These are phyloP conservation scores for Nephrotoma flavescens DNA, from an alignment of 2,888 invertebrate genomes.

Conservation along the genomic window DNA sequence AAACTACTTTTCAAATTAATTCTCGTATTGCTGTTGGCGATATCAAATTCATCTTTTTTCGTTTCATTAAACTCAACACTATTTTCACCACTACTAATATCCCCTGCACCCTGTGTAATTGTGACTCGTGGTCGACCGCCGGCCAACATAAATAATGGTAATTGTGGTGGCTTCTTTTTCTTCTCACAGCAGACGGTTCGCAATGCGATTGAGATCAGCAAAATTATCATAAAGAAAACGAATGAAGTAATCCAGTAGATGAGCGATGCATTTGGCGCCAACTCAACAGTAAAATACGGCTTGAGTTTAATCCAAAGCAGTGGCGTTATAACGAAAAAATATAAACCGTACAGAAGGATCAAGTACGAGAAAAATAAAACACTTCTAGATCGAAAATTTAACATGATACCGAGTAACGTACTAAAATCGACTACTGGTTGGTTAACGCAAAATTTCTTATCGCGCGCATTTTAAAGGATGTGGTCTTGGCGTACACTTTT, in stretches of 20 bases:
- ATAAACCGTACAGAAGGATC: not conserved
- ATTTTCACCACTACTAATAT: not conserved
- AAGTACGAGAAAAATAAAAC: not conserved
- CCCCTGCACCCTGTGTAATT: not conserved
- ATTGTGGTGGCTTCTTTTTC: not conserved
- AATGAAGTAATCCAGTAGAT: not conserved
- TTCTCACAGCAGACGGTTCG: not conserved
- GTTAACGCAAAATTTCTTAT: not conserved
- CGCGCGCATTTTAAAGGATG: not conserved
- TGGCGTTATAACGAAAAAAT: not conserved
- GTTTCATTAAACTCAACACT: not conserved
- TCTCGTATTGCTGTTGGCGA: not conserved
- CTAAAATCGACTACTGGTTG: not conserved
- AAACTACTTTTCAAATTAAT: not conserved
- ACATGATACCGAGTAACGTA: not conserved
- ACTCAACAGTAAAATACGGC: not conserved
- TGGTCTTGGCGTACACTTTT: not conserved
- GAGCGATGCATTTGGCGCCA: not conserved
- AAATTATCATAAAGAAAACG: not conserved
- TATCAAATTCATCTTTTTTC: not conserved
- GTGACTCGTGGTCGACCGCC: not conserved
- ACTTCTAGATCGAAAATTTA: not conserved
- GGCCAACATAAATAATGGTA: not conserved
- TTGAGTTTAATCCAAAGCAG: not conserved
- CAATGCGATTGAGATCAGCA: not conserved